A percentile compares a stretch with the other conserved stretches of the same genome.
Evolutionary conservation across 2,113 vertebrate species (phyloP).

Genomic region (Serilophus lunatus): DNA sequence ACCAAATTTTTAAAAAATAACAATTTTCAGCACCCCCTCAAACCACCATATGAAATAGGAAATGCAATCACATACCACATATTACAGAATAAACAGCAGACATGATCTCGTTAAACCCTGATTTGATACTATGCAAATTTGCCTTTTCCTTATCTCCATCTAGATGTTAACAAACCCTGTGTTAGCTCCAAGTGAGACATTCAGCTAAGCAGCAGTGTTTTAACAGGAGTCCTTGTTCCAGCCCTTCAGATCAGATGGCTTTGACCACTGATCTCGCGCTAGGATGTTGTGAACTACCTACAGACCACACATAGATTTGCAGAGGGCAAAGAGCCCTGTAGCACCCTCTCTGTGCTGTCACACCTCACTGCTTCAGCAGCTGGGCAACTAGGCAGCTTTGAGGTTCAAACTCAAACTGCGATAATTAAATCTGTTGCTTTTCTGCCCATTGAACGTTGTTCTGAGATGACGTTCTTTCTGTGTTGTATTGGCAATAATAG

Average conservation of each 20-base stretch:
- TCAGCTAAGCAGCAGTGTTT: not conserved
- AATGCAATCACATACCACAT: not conserved
- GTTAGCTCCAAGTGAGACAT: not conserved
- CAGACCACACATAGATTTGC: not conserved
- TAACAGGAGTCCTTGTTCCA: not conserved
- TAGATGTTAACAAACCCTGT: not conserved
- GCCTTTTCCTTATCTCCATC: not conserved
- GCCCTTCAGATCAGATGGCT: not conserved
- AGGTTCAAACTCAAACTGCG: not conserved
- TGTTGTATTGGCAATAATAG: not conserved
- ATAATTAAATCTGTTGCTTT: not conserved
- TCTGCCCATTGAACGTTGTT: not conserved
- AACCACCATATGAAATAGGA: not conserved
- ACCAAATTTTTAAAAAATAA: not conserved
- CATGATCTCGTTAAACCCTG: not conserved
- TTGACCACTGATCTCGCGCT: not conserved
- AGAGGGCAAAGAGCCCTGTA: not conserved
- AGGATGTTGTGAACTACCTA: not conserved
- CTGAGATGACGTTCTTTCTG: not conserved
- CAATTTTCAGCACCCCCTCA: not conserved
- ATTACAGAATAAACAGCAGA: not conserved
- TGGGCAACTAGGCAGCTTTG: not conserved
- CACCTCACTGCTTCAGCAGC: not conserved
- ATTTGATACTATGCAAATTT: not conserved
- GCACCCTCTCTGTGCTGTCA: not conserved